A percentile compares a stretch with the other conserved stretches of the same genome.
phyloP scores from a whole-genome alignment of 1,140 invertebrate species.

The Bombus superbus region DNA sequence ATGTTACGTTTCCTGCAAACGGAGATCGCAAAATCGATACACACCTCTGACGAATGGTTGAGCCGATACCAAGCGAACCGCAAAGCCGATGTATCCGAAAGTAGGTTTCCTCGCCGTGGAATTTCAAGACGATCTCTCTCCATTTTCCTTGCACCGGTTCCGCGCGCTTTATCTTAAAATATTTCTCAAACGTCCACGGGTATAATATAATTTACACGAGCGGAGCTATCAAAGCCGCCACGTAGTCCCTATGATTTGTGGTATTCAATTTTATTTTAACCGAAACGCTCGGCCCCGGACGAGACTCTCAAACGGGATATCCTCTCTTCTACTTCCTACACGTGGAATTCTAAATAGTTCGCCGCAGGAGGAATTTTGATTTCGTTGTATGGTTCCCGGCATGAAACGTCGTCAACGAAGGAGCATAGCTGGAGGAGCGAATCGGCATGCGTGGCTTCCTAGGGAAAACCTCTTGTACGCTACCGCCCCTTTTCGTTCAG shows the following conservation, averaged over 20 bases:
- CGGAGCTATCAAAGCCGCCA: conserved; percentile 4
- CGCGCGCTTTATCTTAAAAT: conserved; percentile 28
- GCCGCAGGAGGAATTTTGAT: conserved; percentile 26
- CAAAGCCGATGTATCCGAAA: background rate
- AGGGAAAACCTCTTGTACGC: conserved; percentile 31
- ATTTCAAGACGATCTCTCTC: background rate
- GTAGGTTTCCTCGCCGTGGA: background rate
- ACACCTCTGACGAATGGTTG: conserved; percentile 18
- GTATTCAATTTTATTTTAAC: conserved; percentile 27
- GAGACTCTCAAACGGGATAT: conserved; percentile 2
- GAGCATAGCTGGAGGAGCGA: background rate
- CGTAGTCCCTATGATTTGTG: conserved; percentile 16
- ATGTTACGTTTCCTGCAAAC: background rate
- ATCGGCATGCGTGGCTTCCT: background rate
- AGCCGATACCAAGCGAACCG: background rate
- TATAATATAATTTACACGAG: conserved; percentile 34
- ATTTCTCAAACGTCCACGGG: background rate
- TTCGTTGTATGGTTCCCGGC: background rate
- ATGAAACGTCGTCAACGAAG: background rate
- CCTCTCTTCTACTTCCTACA: background rate
- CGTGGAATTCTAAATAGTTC: conserved; percentile 36
- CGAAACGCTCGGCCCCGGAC: background rate
- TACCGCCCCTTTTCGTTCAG: background rate
- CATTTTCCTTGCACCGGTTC: background rate
- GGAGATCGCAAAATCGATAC: conserved; percentile 33